phyloP scores from a whole-genome alignment of 2,888 invertebrate species.

The Hypomecis atomaria region DNA sequence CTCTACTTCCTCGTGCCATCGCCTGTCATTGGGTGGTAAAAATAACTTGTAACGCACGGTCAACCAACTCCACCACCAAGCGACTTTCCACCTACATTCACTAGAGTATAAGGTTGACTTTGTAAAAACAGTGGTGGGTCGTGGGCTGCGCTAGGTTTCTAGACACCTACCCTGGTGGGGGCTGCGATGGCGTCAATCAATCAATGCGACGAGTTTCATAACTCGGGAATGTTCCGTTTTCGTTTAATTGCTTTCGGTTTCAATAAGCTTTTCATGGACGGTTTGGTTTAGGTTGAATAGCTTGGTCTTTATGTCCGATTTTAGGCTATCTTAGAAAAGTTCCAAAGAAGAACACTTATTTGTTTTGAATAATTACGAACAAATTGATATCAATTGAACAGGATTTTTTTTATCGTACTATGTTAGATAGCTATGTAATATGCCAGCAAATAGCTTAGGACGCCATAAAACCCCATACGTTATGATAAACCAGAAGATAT shows the following conservation, averaged over 20 bases:
- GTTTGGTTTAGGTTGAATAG: too few relatives aligned
- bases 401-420: too few relatives aligned
- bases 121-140: conserved; percentile 10
- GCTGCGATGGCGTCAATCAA: conserved; percentile 36
- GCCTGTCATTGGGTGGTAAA: conserved; percentile 53
- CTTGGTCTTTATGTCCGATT: too few relatives aligned
- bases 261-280: not conserved
- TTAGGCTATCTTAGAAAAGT: too few relatives aligned
- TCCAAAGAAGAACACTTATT: not conserved
- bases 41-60: conserved; percentile 43
- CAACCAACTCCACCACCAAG: not conserved
- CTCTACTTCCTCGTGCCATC: conserved; percentile 40
- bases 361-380: too few relatives aligned
- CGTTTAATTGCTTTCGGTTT: conserved; percentile 13
- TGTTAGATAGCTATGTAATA: too few relatives aligned
- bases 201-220: conserved; percentile 33
- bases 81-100: conserved; percentile 1
- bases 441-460: too few relatives aligned
- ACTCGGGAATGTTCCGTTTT: conserved; percentile 13
- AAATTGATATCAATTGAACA: too few relatives aligned
- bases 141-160: conserved; percentile 46
- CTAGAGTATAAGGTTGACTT: conserved; percentile 7
- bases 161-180: conserved; percentile 38
- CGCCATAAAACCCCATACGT: too few relatives aligned
- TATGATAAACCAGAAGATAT: too few relatives aligned